Evolutionary conservation across 2,113 vertebrate genomes (phyloP), one percentile per base, ranked within the genome.

Genomic region (Pluvialis apricaria): DNA sequence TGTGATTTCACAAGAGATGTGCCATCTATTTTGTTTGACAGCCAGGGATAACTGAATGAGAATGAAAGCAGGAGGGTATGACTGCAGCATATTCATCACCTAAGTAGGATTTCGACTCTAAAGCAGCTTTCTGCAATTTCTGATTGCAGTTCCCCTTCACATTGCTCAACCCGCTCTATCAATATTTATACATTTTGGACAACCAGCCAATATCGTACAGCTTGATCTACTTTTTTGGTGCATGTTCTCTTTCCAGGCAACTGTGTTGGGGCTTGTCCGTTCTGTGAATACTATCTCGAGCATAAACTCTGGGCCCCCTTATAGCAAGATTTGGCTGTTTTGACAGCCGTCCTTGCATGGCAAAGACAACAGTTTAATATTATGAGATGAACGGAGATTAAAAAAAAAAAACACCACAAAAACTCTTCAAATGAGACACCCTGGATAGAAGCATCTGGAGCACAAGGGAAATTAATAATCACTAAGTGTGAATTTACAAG

Each of bases 1-100:
- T 79, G 49, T 82, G 78, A 77, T 95, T 97, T 82, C 84, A 82
- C n/a, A 73, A 83, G 87, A 90, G 75, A 73, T 51, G 24, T 77
- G 79, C 20, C 60, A 81, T 95, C 94, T 95, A 82, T 94, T 95
- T 96, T 86, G 14, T 82, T 80, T 95, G 66, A 81, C 79, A 88
- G 66, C 28, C 45, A 38, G 75, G 44, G 34, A 76, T 38, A 77
- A 83, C 38, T 36, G 60, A 91, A 92, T 70, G 49, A 69, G 57
- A 83, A 55, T 51, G 75, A 91, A 83, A 94, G 60, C 68, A 95
- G 60, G 54, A 95, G 71, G 15, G 31, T 72, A 52, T 44, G 29
- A 93, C 11, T 40, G 72, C 57, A 90, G 21, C n/a, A 29, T 78
- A 77, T 70, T 90, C 84, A 55, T 64, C 86, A 73, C 29, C 58